Evolutionary conservation across 2,113 vertebrate genomes (phyloP).

Genomic region (Cyphomyrus discorhynchus): DNA sequence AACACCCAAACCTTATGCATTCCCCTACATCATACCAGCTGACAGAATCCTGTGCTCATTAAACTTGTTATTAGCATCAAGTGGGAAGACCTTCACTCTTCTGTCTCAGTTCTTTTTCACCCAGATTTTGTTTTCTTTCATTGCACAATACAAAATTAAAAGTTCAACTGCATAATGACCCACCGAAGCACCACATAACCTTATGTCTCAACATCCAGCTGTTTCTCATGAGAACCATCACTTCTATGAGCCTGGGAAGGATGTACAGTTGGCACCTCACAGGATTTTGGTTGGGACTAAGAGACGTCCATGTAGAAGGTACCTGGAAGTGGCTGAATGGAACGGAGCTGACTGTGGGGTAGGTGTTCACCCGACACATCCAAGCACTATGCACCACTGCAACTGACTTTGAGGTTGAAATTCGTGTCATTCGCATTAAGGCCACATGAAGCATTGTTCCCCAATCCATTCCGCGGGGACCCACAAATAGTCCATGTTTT

Average conservation of each 20-base stretch:
- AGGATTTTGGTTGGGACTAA: conserved; percentile 58
- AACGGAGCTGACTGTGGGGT: conserved; percentile 31
- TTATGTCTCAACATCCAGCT: conserved; percentile 33
- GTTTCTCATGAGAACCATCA: conserved; percentile 34
- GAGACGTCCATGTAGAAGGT: conserved; percentile 46
- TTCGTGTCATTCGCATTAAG: not conserved
- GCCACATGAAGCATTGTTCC: not conserved
- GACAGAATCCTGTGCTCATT: not conserved
- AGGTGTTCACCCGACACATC: not conserved
- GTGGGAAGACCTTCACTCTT: not conserved
- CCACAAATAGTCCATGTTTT: not conserved
- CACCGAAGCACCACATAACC: not conserved
- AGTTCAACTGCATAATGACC: not conserved
- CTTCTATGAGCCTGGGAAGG: not conserved
- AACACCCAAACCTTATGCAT: not conserved
- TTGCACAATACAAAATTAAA: not conserved
- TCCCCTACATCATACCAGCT: not conserved
- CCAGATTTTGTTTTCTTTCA: not conserved
- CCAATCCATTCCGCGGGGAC: not conserved
- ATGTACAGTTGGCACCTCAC: accelerated
- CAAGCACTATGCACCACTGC: not conserved
- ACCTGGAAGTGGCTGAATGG: conserved; percentile 55
- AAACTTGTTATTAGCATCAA: not conserved
- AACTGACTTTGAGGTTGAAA: not conserved
- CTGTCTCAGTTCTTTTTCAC: not conserved